Percentiles rank a stretch among this genome's conserved stretches.
phyloP scores from a whole-genome alignment of 1,140 invertebrate species.

The Drosophila aff. region DNA sequence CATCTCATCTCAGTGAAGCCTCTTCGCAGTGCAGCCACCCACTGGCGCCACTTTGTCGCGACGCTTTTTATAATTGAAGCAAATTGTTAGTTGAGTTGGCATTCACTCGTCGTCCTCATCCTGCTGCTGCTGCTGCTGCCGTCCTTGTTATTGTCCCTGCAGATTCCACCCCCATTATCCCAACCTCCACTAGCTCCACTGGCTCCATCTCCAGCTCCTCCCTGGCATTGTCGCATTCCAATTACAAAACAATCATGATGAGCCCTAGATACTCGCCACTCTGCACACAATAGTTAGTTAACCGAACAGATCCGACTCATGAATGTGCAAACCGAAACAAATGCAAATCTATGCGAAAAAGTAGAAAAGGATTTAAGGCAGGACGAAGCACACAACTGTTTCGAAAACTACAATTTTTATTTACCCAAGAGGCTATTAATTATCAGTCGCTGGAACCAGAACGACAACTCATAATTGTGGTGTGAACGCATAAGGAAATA shows the following conservation, averaged over 20 bases:
- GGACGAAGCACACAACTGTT: background rate
- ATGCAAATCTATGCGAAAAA: too few relatives aligned
- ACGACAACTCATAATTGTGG: conserved; percentile 39
- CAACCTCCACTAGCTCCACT: conserved; percentile 2
- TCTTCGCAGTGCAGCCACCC: conserved; percentile 29
- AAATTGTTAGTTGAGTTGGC: conserved; percentile 80
- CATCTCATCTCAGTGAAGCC: conserved; percentile 17
- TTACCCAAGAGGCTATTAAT: conserved; percentile 54
- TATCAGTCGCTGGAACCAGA: conserved; percentile 42
- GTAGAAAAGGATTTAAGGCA: background rate
- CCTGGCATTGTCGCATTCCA: conserved; percentile 72
- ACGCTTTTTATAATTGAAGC: conserved; percentile 84
- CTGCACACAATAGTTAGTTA: conserved; percentile 55
- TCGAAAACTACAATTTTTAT: conserved; percentile 59
- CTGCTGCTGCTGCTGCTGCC: conserved; percentile 20
- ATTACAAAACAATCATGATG: conserved; percentile 82
- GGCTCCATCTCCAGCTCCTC: background rate
- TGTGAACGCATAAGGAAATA: conserved; percentile 15
- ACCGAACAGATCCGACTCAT: conserved; percentile 13
- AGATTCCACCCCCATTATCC: conserved; percentile 38
- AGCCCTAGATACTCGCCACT: conserved; percentile 70
- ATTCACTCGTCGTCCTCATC: conserved; percentile 59
- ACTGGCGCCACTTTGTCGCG: conserved; percentile 80
- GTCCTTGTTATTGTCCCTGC: conserved; percentile 50
- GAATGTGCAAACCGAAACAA: too few relatives aligned